A percentile compares a stretch with the other conserved stretches of the same genome.
Evolutionary conservation across 2,888 invertebrate species (phyloP).

Genomic region (Eucera pruinosa): DNA sequence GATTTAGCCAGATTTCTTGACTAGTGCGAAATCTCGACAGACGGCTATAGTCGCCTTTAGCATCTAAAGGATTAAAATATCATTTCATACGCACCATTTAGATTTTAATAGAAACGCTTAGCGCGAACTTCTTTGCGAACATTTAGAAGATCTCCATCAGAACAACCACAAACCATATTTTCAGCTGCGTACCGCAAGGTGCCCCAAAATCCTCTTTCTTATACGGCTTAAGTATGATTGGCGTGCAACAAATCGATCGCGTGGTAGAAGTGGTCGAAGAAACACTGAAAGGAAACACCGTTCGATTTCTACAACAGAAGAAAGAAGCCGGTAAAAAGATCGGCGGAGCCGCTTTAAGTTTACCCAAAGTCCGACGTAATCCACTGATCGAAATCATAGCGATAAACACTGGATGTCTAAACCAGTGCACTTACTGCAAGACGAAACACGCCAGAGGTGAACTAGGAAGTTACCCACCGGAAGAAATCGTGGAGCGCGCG

Average conservation of each 20-base stretch:
- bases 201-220: slow-evolving; percentile 90
- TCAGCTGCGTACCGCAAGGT: slow-evolving; percentile 96
- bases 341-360: slow-evolving; percentile 93
- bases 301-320: slow-evolving; percentile 92
- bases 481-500: slow-evolving; percentile 95
- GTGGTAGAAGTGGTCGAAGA: slow-evolving; percentile 99
- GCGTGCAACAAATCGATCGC: slow-evolving; percentile 98
- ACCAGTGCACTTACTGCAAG: slow-evolving; percentile 99
- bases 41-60: no score
- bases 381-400: slow-evolving; percentile 98
- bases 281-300: slow-evolving; percentile 94
- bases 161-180: not conserved
- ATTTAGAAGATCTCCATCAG: no score
- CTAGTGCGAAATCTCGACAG: no score
- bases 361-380: slow-evolving; percentile 98
- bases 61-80: no score
- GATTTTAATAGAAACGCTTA: no score
- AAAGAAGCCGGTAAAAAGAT: slow-evolving; percentile 91
- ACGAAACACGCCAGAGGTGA: slow-evolving; percentile 99
- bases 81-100: no score
- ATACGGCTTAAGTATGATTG: slow-evolving; percentile 95
- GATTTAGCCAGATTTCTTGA: no score
- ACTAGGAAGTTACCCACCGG: slow-evolving; percentile 96
- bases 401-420: slow-evolving; percentile 97
- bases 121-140: no score